Base-by-base conservation (phyloP, 2,888 invertebrate species). In the Apeira syringaria region DNA sequence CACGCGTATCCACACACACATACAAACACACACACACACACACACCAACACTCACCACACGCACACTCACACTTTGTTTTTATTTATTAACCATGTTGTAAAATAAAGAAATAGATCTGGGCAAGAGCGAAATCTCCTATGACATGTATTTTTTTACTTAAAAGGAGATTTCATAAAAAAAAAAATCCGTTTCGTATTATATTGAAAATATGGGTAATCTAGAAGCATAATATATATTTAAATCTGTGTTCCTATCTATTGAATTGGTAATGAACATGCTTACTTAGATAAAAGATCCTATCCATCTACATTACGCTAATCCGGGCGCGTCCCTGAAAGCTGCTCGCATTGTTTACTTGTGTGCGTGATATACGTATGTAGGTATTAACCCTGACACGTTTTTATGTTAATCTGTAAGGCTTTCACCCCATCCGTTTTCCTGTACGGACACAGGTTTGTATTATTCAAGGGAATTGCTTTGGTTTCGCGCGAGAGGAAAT, bases 201-300 rank as follows among this genome's bases (percentile, higher is more conserved):
- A n/a, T n/a, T n/a, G n/a, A n/a, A n/a, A n/a, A n/a, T n/a, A n/a
- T n/a, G n/a, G n/a, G n/a, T n/a, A n/a, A n/a, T n/a, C n/a, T n/a
- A n/a, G n/a, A n/a, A n/a, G n/a, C n/a, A n/a, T n/a, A n/a, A n/a
- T n/a, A n/a, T n/a, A n/a, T n/a, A n/a, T n/a, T n/a, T n/a, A n/a
- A n/a, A n/a, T n/a, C n/a, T n/a, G n/a, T n/a, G 32, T 34, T 34
- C 38, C 12, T n/a, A 24, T 26, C 26, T 38, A 26, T 20, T 39
- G 38, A 45, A 39, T 45, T 22, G 31, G 26, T 40, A 46, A 39
- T 39, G 39, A 35, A 45, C 22, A 45, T 45, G 35, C 38, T 10
- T 44, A 8, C 28, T 22, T 8, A 34, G 32, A 39, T 35, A 30
- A 40, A 46, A 46, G 35, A 31, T 26, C 39, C 45, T 35, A 40